Percentiles rank a stretch among this genome's conserved stretches.
Evolutionary conservation across 1,140 invertebrate genomes (phyloP).

Genomic region (Chelonus insularis): DNA sequence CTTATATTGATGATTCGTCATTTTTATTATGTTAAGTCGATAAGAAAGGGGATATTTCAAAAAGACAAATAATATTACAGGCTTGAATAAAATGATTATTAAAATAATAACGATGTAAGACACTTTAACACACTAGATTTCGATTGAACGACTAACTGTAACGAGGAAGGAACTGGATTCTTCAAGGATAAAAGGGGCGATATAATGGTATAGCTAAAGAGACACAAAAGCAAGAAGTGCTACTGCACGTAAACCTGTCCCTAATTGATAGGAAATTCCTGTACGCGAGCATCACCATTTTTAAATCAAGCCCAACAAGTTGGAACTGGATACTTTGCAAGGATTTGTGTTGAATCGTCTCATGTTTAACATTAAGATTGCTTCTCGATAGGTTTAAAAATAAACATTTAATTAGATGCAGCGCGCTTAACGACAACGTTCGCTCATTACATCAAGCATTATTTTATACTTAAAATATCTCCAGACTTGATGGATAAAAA

Average conservation of each 20-base stretch:
- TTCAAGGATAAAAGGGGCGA: slow-evolving; percentile 13
- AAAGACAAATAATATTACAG: neutral
- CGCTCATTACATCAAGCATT: slow-evolving; percentile 1
- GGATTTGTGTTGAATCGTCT: slow-evolving; percentile 13
- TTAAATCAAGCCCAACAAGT: slow-evolving; percentile 16
- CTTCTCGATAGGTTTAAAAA: slow-evolving; percentile 11
- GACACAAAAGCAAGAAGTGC: slow-evolving; percentile 20
- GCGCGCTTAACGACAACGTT: slow-evolving; percentile 2
- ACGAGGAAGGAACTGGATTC: slow-evolving; percentile 14
- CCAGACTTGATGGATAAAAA: neutral
- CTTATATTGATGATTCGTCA: slow-evolving; percentile 1
- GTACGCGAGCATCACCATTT: slow-evolving; percentile 4
- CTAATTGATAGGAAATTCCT: slow-evolving; percentile 30
- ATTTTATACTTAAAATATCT: neutral
- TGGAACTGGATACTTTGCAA: slow-evolving; percentile 4
- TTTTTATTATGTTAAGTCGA: too few relatives aligned
- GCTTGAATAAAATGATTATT: slow-evolving; percentile 7
- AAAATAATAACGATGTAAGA: slow-evolving; percentile 3
- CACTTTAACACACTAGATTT: neutral
- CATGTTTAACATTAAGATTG: slow-evolving; percentile 14
- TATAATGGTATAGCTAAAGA: neutral
- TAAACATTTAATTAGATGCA: slow-evolving; percentile 16
- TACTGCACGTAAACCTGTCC: slow-evolving; percentile 17
- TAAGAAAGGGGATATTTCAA: neutral
- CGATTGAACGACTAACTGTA: slow-evolving; percentile 1